A percentile compares a stretch with the other conserved stretches of the same genome.
These are phyloP conservation scores for Euleptes europaea DNA, from an alignment of 2,113 vertebrate species.

Conservation along the genomic window DNA sequence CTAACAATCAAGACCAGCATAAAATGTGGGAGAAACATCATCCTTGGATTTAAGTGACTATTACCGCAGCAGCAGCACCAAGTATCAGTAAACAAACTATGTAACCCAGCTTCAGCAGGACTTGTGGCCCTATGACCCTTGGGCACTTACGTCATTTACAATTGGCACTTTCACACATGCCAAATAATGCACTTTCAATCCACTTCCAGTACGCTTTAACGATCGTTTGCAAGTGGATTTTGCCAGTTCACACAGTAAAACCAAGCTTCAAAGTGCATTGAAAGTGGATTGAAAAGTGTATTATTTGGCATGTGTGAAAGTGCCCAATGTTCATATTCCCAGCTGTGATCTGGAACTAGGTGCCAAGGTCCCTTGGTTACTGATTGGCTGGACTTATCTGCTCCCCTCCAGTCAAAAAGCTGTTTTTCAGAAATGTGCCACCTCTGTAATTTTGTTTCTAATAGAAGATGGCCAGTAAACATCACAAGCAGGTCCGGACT, in stretches of 20 bases:
- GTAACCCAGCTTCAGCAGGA: neutral
- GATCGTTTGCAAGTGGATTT: no score
- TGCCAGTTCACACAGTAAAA: no score
- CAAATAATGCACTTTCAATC: no score
- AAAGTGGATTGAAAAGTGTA: no score
- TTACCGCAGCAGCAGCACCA: neutral
- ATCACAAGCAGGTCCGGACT: conserved; percentile 38
- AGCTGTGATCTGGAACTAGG: conserved; percentile 64
- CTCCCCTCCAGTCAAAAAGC: conserved; percentile 55
- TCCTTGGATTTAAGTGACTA: neutral
- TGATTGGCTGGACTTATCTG: conserved; percentile 55
- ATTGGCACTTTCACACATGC: no score
- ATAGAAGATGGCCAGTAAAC: conserved; percentile 25
- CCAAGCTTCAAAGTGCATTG: no score
- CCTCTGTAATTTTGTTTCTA: conserved; percentile 33
- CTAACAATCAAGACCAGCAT: no score
- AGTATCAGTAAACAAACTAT: neutral
- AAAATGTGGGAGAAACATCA: neutral
- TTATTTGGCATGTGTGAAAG: no score
- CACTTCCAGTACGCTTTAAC: no score
- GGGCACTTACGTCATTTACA: neutral
- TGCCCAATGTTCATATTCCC: fast-evolving
- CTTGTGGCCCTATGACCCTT: neutral
- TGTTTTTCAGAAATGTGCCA: conserved; percentile 59
- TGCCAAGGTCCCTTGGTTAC: conserved; percentile 55